Conservation (phyloP, 1,140 invertebrate species). For the Drosophila arawakana region DNA sequence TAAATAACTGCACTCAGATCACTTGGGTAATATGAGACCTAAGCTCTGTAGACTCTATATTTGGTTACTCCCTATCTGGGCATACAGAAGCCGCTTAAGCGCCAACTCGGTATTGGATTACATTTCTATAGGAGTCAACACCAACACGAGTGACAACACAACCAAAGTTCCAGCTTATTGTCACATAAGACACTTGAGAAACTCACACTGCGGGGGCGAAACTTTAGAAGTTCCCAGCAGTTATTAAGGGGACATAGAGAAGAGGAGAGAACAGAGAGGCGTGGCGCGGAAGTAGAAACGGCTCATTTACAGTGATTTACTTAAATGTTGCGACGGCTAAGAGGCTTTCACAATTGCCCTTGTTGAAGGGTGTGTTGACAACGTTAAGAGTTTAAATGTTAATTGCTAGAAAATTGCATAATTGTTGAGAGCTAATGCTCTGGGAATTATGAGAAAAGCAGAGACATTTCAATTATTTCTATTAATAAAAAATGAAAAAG, state of each 20-base stretch:
- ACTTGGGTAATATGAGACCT: constrained; percentile 36
- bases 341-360: constrained; percentile 61
- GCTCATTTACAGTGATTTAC: constrained; percentile 68
- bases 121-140: constrained; percentile 11
- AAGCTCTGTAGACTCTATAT: constrained; percentile 30
- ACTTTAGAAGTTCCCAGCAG: constrained; percentile 47
- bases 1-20: constrained; percentile 39
- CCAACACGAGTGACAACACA: constrained; percentile 8
- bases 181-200: constrained; percentile 78
- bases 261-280: constrained; percentile 10
- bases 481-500: background rate
- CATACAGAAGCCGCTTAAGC: constrained; percentile 73
- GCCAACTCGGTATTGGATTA: constrained; percentile 32
- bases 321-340: constrained; percentile 55
- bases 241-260: background rate
- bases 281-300: constrained; percentile 8
- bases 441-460: background rate
- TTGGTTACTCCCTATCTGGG: constrained; percentile 44
- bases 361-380: constrained; percentile 38
- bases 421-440: background rate
- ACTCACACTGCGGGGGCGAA: constrained; percentile 52
- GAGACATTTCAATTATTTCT: constrained; percentile 9
- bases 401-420: constrained; percentile 23
- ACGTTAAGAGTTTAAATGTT: constrained; percentile 7
- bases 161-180: constrained; percentile 36